Evolutionary conservation across 2,113 vertebrate genomes (phyloP), one percentile per base, ranked within the genome.

Genomic region (Caranx ignobilis): DNA sequence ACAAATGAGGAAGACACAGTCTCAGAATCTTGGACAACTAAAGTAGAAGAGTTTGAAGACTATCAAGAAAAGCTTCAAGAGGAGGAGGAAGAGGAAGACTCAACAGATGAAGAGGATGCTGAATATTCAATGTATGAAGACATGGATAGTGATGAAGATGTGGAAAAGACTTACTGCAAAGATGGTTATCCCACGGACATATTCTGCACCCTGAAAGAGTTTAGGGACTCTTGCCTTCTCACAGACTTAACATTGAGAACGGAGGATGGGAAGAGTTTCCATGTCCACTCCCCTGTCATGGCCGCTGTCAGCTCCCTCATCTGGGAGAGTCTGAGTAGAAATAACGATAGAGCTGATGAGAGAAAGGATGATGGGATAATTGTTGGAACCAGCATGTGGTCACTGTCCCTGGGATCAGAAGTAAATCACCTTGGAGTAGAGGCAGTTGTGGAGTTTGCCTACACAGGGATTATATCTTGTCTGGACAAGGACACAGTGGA

Each of bases 361-460:
- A 66, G 26, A 67, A 13, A 37, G 13, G 3, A 64, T 0, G 0
- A 43, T n/a, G 63, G 78, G 2, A 26, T 6, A 2, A 47, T 63
- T 11, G 68, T 41, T 3, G 70, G 85, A 11, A 41, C 78, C 65
- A 64, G 35, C 13, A 45, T 1, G 37, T 81, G 74, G 15, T 87
- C 77, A 6, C 0, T 94, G 26, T 61, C 12, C 75, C 35, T 95
- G 52, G 83, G 78, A 64, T 79, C 87, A 13, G 91, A 88, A 10
- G 89, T 94, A 32, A 79, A 86, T 31, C 26, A 21, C 15, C n/a
- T 72, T 18, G 95, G 94, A 68, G 87, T 96, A 79, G 91, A 93
- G 55, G 94, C 94, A 1, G 73, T 97, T 66, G 86, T 98, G 41
- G 90, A 96, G 75, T 97, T 99, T 21, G 96, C 97, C 57, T 98